phyloP scores from a whole-genome alignment of 2,113 vertebrate genomes.

The Anhinga rufa region DNA sequence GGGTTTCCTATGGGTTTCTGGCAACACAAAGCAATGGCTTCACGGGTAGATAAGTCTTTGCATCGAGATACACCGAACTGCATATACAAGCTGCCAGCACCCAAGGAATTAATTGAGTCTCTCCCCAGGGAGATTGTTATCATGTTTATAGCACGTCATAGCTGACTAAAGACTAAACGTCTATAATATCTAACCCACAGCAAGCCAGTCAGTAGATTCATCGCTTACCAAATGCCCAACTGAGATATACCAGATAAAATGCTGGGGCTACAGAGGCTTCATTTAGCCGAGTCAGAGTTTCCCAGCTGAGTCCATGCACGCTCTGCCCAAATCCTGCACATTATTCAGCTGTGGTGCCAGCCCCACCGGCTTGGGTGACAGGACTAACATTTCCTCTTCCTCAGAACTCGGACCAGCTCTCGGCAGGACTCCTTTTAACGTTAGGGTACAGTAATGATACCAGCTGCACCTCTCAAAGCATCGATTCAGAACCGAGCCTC shows the following conservation, averaged over 20 bases:
- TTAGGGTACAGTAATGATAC: background rate
- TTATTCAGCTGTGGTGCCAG: background rate
- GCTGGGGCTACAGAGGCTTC: background rate
- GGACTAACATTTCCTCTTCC: background rate
- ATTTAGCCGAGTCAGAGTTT: background rate
- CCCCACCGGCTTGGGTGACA: background rate
- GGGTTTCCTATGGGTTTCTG: background rate
- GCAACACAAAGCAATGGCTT: background rate
- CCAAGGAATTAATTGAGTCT: background rate
- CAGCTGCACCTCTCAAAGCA: background rate
- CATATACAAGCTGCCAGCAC: background rate
- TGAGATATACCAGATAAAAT: background rate
- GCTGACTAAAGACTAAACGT: background rate
- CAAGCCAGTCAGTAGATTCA: background rate
- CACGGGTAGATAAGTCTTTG: background rate
- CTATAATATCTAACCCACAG: background rate
- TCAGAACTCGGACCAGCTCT: background rate
- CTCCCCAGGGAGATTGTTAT: background rate
- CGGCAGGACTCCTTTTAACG: background rate
- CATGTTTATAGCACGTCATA: background rate
- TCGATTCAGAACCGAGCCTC: background rate
- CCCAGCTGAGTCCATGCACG: background rate
- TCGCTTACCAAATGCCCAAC: background rate
- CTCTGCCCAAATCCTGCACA: background rate
- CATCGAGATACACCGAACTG: background rate